Conservation (phyloP, 2,797 vertebrate species). For the Microctenopoma stevenorrisi region DNA sequence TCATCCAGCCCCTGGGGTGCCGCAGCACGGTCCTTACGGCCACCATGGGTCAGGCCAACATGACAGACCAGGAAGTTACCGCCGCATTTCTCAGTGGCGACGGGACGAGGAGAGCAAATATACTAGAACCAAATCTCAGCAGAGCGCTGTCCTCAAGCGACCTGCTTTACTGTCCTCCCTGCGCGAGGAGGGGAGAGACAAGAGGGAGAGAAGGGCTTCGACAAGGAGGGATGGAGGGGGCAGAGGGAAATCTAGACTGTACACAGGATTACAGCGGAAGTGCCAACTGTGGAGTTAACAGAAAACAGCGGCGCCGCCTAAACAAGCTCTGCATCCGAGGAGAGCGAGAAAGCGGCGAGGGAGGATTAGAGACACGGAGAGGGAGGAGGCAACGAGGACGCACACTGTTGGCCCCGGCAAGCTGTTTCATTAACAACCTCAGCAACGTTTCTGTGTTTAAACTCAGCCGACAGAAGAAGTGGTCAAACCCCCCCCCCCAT, state of each 20-base stretch:
- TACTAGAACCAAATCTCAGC: slow-evolving; percentile 41
- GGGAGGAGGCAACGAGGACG: slow-evolving; percentile 54
- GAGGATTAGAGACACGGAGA: slow-evolving; percentile 59
- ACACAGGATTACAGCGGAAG: slow-evolving; percentile 61
- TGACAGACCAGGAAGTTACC: slow-evolving; percentile 43
- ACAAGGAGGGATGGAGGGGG: slow-evolving; percentile 6
- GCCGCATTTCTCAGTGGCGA: slow-evolving; percentile 32
- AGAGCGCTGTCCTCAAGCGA: slow-evolving; percentile 58
- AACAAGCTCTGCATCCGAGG: slow-evolving; percentile 45
- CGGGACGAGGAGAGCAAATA: slow-evolving; percentile 66
- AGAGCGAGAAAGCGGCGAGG: slow-evolving; percentile 37
- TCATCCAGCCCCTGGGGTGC: slow-evolving; percentile 20
- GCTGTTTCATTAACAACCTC: slow-evolving; percentile 64
- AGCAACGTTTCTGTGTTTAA: slow-evolving; percentile 50
- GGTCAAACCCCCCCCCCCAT: slow-evolving; percentile 1
- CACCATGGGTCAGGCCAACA: slow-evolving; percentile 34
- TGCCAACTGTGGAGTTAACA: slow-evolving; percentile 57
- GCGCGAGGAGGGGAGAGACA: slow-evolving; percentile 10
- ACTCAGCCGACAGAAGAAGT: slow-evolving; percentile 30
- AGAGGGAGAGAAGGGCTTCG: slow-evolving; percentile 10
- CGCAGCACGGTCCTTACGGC: slow-evolving; percentile 7
- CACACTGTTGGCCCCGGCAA: slow-evolving; percentile 47
- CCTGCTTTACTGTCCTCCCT: slow-evolving; percentile 41
- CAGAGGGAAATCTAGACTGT: slow-evolving; percentile 46
- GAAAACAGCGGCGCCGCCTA: slow-evolving; percentile 58